Percentiles rank a stretch among this genome's conserved stretches.
These are phyloP conservation scores for Propithecus perrieri DNA, from an alignment of 2,797 vertebrate species.

Conservation along the genomic window DNA sequence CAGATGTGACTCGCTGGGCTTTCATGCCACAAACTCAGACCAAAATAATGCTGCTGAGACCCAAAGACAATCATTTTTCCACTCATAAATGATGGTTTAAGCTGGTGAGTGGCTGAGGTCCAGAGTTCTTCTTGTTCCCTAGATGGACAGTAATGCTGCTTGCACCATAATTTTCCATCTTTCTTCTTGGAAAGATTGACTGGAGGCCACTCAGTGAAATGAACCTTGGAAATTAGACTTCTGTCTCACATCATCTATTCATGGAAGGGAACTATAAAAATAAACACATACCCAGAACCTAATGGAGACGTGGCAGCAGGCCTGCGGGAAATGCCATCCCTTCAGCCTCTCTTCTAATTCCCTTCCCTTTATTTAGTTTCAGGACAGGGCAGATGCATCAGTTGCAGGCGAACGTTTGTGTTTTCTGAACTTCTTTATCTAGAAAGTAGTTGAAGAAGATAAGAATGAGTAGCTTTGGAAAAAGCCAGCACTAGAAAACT, in stretches of 20 bases:
- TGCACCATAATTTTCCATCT: conserved; percentile 52
- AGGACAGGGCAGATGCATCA: background rate
- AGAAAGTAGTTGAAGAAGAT: conserved; percentile 25
- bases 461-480: conserved; percentile 2
- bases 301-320: conserved; percentile 41
- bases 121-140: conserved; percentile 25
- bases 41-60: background rate
- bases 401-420: background rate
- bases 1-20: background rate
- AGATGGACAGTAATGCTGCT: background rate
- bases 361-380: conserved; percentile 59
- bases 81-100: conserved; percentile 37
- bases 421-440: conserved; percentile 57
- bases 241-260: conserved; percentile 47
- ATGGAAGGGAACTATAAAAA: conserved; percentile 55
- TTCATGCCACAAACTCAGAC: background rate
- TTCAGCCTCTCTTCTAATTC: conserved; percentile 30
- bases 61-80: background rate
- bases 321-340: conserved; percentile 40
- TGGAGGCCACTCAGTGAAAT: conserved; percentile 53
- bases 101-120: background rate
- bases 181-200: conserved; percentile 65
- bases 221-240: conserved; percentile 64
- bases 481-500: background rate
- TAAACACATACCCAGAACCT: conserved; percentile 56